Conservation (phyloP, 1,140 invertebrate genomes). For the Asbolus verrucosus region DNA sequence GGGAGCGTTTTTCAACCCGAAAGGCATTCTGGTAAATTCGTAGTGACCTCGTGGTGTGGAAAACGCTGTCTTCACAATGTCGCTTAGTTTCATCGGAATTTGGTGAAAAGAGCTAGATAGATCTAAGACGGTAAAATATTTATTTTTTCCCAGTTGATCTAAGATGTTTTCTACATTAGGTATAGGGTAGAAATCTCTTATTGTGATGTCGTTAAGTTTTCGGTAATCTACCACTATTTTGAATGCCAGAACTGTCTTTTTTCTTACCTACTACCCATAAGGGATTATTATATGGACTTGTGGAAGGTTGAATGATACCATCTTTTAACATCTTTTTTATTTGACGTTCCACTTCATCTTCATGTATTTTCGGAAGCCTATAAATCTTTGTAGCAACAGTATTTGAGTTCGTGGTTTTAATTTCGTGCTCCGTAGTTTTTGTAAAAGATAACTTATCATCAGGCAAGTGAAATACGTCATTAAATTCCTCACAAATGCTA, state of each 20-base stretch:
- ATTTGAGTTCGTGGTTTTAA: conserved; percentile 51
- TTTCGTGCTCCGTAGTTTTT: conserved; percentile 54
- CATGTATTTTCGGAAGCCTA: conserved; percentile 61
- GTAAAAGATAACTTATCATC: conserved; percentile 51
- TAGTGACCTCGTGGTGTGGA: conserved; percentile 58
- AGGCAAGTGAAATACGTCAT: conserved; percentile 54
- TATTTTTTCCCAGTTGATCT: conserved; percentile 63
- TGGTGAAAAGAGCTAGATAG: conserved; percentile 68
- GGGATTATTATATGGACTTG: not conserved
- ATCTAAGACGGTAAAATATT: conserved; percentile 68
- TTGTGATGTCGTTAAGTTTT: conserved; percentile 61
- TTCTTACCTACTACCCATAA: conserved; percentile 56
- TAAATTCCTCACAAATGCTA: conserved; percentile 49
- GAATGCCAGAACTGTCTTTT: conserved; percentile 52
- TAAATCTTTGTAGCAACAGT: conserved; percentile 60
- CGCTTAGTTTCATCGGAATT: conserved; percentile 62
- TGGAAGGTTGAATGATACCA: not conserved
- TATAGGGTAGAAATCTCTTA: conserved; percentile 65
- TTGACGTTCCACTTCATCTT: conserved; percentile 63
- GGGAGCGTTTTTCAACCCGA: conserved; percentile 62
- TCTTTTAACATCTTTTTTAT: conserved; percentile 62
- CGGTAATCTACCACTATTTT: conserved; percentile 63
- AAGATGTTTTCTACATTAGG: conserved; percentile 69
- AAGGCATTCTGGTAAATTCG: conserved; percentile 61
- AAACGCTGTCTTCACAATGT: conserved; percentile 67